These are phyloP conservation scores for Aulostomus chinensis DNA, from an alignment of 2,797 vertebrate species.

Conservation along the genomic window DNA sequence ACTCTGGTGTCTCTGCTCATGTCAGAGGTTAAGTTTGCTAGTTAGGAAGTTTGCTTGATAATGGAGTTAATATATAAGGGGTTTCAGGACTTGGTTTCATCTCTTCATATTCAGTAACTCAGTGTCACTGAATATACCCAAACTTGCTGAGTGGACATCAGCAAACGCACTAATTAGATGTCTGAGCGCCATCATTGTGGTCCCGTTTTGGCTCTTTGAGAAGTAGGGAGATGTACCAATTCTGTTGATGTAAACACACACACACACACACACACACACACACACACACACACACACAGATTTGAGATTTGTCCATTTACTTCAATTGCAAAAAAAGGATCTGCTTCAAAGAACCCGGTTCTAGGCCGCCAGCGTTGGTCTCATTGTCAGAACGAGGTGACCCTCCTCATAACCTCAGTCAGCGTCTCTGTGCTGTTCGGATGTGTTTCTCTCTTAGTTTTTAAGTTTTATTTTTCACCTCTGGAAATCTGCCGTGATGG, in stretches of 20 bases:
- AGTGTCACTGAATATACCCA: conserved; percentile 44
- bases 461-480: too few relatives aligned
- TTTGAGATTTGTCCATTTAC: too few relatives aligned
- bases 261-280: neutral
- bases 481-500: too few relatives aligned
- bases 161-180: conserved; percentile 52
- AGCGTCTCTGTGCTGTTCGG: too few relatives aligned
- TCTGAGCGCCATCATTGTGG: conserved; percentile 40
- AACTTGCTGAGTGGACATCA: conserved; percentile 61
- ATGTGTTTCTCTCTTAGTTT: too few relatives aligned
- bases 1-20: conserved; percentile 46
- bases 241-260: conserved; percentile 36
- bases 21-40: conserved; percentile 59
- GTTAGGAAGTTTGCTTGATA: conserved; percentile 51
- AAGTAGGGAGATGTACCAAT: conserved; percentile 30
- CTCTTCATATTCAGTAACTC: conserved; percentile 58
- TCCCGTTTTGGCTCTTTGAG: conserved; percentile 30
- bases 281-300: conserved; percentile 1
- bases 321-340: too few relatives aligned
- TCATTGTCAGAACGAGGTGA: too few relatives aligned
- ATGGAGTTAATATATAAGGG: conserved; percentile 70
- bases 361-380: too few relatives aligned
- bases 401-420: too few relatives aligned
- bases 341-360: too few relatives aligned
- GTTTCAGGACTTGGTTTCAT: conserved; percentile 32